Evolutionary conservation across 2,113 vertebrate genomes (phyloP).

Genomic region (Pyxicephalus adspersus): DNA sequence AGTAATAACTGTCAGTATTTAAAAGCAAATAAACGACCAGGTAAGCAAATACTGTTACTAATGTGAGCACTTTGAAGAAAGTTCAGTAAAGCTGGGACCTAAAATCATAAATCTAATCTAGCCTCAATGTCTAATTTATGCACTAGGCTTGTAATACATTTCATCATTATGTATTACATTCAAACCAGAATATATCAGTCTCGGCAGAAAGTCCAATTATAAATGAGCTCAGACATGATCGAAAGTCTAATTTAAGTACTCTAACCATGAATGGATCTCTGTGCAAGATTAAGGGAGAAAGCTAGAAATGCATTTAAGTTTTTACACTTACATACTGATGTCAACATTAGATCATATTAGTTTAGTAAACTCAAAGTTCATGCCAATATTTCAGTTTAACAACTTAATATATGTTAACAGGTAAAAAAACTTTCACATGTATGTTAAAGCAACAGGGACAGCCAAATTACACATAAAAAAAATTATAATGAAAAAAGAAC

Average conservation of each 20-base stretch:
- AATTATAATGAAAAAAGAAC: not conserved
- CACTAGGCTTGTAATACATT: too few relatives aligned
- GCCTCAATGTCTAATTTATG: too few relatives aligned
- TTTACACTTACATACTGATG: not conserved
- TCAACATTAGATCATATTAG: not conserved
- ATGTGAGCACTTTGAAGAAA: slow-evolving; percentile 92
- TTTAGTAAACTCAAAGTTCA: not conserved
- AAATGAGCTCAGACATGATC: too few relatives aligned
- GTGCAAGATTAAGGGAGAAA: not conserved
- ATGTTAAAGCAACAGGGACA: slow-evolving; percentile 3
- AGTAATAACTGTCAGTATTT: slow-evolving; percentile 92
- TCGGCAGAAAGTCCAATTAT: too few relatives aligned
- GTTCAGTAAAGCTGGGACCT: slow-evolving; percentile 68
- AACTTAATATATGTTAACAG: slow-evolving; percentile 4
- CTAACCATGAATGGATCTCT: too few relatives aligned
- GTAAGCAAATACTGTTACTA: slow-evolving; percentile 90
- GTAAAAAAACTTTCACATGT: slow-evolving; percentile 28
- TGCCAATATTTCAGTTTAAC: not conserved
- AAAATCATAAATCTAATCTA: too few relatives aligned
- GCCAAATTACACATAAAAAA: not conserved
- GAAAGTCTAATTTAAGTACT: too few relatives aligned
- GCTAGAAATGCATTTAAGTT: not conserved
- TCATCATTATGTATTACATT: too few relatives aligned
- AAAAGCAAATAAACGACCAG: slow-evolving; percentile 88
- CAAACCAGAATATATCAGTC: too few relatives aligned